phyloP scores from a whole-genome alignment of 2,888 invertebrate genomes.

The Habrosyne pyritoides region DNA sequence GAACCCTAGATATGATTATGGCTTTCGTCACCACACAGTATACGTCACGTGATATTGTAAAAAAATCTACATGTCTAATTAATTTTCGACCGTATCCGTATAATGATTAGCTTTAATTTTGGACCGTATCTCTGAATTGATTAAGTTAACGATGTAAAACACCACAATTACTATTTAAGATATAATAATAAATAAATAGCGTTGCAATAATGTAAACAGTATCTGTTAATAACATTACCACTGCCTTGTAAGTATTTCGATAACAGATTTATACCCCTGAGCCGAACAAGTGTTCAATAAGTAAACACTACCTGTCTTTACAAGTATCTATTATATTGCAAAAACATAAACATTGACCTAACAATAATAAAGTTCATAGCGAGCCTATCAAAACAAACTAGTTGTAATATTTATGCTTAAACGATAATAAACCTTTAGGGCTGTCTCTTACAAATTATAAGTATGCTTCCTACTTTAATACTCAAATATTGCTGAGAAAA shows the following conservation, averaged over 20 bases:
- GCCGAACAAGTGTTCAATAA: slow-evolving; percentile 39
- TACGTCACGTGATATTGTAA: no score
- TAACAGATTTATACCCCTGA: slow-evolving; percentile 59
- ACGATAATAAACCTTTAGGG: neutral
- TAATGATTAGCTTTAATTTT: neutral
- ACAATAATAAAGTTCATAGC: slow-evolving; percentile 34
- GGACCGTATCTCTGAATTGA: neutral
- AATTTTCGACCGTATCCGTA: no score
- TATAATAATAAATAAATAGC: slow-evolving; percentile 47
- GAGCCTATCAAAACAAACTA: slow-evolving; percentile 42
- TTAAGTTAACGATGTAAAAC: slow-evolving; percentile 18
- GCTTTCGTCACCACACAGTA: no score
- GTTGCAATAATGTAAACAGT: slow-evolving; percentile 62
- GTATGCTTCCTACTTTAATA: no score
- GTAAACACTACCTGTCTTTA: slow-evolving; percentile 63
- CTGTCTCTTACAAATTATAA: no score
- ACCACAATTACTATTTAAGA: slow-evolving; percentile 44
- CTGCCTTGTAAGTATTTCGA: slow-evolving; percentile 40
- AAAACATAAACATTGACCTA: slow-evolving; percentile 42
- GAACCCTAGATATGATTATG: no score
- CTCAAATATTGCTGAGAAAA: no score
- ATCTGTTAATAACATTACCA: slow-evolving; percentile 49
- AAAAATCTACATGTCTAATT: no score
- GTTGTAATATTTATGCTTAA: slow-evolving; percentile 38
- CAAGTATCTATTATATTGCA: slow-evolving; percentile 60